Evolutionary conservation across 2,797 vertebrate species (phyloP).

Genomic region (Siniperca scherzeri): DNA sequence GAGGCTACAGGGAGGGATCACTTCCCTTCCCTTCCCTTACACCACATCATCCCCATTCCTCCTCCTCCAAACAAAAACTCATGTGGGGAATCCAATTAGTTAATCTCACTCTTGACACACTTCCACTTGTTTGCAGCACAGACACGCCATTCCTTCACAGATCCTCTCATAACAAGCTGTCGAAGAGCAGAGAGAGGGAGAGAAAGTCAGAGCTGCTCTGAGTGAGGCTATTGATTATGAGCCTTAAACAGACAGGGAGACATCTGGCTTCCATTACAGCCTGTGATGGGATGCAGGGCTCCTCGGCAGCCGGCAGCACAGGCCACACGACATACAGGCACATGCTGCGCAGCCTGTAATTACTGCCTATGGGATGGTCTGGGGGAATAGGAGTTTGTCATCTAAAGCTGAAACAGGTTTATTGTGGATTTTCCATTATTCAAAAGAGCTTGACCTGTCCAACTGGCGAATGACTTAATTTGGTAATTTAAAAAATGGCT

Average conservation of each 20-base stretch:
- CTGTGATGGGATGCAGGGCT: slow-evolving; percentile 83
- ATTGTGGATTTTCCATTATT: slow-evolving; percentile 82
- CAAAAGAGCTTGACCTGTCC: slow-evolving; percentile 43
- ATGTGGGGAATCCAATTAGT: slow-evolving; percentile 82
- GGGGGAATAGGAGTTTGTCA: slow-evolving; percentile 83
- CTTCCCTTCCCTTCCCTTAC: slow-evolving; percentile 58
- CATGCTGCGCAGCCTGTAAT: slow-evolving; percentile 91
- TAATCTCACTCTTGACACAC: slow-evolving; percentile 87
- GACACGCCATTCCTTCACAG: slow-evolving; percentile 84
- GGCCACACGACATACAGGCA: slow-evolving; percentile 87
- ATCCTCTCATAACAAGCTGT: slow-evolving; percentile 90
- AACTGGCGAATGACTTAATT: slow-evolving; percentile 37
- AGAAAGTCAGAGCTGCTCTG: slow-evolving; percentile 67
- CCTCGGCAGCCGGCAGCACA: slow-evolving; percentile 82
- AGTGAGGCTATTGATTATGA: slow-evolving; percentile 90
- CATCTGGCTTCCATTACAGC: slow-evolving; percentile 94
- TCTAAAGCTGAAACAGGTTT: slow-evolving; percentile 87
- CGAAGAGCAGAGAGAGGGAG: slow-evolving; percentile 69
- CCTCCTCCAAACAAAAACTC: slow-evolving; percentile 67
- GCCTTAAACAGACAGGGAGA: slow-evolving; percentile 86
- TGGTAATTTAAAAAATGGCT: slow-evolving; percentile 7
- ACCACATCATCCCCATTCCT: slow-evolving; percentile 25
- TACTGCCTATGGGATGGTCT: slow-evolving; percentile 84
- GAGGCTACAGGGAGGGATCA: slow-evolving; percentile 74
- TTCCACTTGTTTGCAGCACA: slow-evolving; percentile 75